A percentile compares a stretch with the other conserved stretches of the same genome.
phyloP scores from a whole-genome alignment of 1,140 invertebrate species.

The Drosophila biarmipes region DNA sequence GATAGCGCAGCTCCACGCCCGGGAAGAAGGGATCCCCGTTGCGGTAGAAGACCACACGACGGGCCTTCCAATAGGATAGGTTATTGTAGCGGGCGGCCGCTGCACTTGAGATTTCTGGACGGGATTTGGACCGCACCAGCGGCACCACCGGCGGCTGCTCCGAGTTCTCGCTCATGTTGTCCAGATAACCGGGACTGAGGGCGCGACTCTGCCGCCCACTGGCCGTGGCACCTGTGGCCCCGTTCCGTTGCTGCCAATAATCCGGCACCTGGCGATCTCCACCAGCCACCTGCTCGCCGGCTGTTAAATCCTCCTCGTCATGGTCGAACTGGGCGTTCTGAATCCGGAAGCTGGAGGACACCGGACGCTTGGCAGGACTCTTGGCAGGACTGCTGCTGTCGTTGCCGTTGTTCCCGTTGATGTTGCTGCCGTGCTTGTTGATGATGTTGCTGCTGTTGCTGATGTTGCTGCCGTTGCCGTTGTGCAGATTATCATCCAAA shows the following conservation, averaged over 20 bases:
- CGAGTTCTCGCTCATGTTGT: conserved; percentile 84
- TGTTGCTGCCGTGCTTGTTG: conserved; percentile 17
- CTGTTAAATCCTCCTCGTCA: conserved; percentile 67
- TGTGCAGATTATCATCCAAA: conserved; percentile 72
- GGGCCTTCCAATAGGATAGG: conserved; percentile 93
- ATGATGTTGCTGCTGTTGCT: conserved; percentile 27
- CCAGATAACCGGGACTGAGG: conserved; percentile 70
- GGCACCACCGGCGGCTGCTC: conserved; percentile 82
- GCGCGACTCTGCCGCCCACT: conserved; percentile 71
- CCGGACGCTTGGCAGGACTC: conserved; percentile 44
- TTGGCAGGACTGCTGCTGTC: conserved; percentile 68
- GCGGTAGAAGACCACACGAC: conserved; percentile 94
- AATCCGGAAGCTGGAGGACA: conserved; percentile 64
- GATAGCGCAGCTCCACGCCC: conserved; percentile 94
- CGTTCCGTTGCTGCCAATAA: conserved; percentile 79
- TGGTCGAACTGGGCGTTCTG: conserved; percentile 62
- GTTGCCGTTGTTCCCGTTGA: conserved; percentile 23
- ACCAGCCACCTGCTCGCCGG: conserved; percentile 47
- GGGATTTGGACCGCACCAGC: conserved; percentile 80
- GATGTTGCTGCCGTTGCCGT: conserved; percentile 28
- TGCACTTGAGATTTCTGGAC: conserved; percentile 79
- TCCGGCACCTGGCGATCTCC: conserved; percentile 53
- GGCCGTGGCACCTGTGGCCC: conserved; percentile 20
- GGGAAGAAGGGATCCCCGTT: conserved; percentile 97
- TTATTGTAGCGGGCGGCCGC: conserved; percentile 89